These are phyloP conservation scores for Chionis minor DNA, from an alignment of 2,113 vertebrate species.

Conservation along the genomic window DNA sequence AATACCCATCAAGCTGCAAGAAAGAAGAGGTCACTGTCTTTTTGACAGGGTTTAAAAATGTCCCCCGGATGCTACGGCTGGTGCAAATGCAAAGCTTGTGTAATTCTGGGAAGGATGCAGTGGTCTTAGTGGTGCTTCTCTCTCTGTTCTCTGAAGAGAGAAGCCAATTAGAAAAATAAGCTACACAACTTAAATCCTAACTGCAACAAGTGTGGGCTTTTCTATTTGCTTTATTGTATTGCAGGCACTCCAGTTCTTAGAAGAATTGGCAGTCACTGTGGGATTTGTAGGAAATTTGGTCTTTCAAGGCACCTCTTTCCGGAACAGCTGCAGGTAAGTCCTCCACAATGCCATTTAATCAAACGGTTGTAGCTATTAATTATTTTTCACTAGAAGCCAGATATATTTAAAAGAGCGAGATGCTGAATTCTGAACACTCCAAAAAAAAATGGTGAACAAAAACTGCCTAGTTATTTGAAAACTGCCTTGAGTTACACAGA, in stretches of 20 bases:
- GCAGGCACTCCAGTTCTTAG: background rate
- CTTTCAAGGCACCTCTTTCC: background rate
- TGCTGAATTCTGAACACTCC: background rate
- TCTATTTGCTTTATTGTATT: background rate
- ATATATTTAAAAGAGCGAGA: background rate
- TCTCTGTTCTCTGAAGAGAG: background rate
- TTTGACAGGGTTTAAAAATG: background rate
- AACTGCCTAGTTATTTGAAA: background rate
- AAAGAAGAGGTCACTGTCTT: background rate
- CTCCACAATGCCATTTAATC: background rate
- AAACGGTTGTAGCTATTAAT: background rate
- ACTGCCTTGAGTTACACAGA: background rate
- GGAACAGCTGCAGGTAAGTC: background rate
- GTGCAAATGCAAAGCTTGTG: background rate
- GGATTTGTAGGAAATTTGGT: background rate
- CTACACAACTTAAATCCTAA: background rate
- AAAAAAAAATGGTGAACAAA: background rate
- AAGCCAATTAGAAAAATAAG: background rate
- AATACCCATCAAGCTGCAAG: background rate
- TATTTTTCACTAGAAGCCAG: background rate
- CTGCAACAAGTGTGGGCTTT: background rate
- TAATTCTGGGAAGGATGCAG: background rate
- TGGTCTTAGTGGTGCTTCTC: background rate
- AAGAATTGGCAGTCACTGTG: background rate
- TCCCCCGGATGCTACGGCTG: background rate